Percentiles rank a stretch among this genome's conserved stretches.
Evolutionary conservation across 2,888 invertebrate species (phyloP).

Genomic region (Phengaris arion): DNA sequence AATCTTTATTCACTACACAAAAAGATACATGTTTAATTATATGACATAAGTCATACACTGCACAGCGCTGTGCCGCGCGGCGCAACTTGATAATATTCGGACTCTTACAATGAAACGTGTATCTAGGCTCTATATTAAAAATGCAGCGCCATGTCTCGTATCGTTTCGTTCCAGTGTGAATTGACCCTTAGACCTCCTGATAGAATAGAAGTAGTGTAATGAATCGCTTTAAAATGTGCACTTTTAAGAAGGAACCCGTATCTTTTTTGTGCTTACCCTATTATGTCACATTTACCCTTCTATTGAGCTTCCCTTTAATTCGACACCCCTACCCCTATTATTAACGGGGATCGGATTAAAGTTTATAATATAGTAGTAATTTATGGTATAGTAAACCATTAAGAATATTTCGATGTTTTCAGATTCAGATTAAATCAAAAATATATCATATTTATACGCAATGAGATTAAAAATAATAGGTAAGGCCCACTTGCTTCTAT

Average conservation of each 20-base stretch:
- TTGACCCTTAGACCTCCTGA: neutral
- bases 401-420: neutral
- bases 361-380: neutral
- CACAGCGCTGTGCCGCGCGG: neutral
- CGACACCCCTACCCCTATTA: slow-evolving; percentile 11
- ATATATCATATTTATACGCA: too few relatives aligned
- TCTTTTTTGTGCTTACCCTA: slow-evolving; percentile 12
- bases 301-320: neutral
- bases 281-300: slow-evolving; percentile 15
- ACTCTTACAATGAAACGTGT: too few relatives aligned
- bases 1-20: too few relatives aligned
- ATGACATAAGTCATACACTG: too few relatives aligned
- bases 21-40: too few relatives aligned
- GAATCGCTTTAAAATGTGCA: neutral
- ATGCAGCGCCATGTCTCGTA: too few relatives aligned
- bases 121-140: too few relatives aligned
- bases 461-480: too few relatives aligned
- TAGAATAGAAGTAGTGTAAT: neutral
- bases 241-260: slow-evolving; percentile 13
- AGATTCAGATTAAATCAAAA: too few relatives aligned
- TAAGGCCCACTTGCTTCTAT: too few relatives aligned
- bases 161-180: too few relatives aligned
- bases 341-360: neutral
- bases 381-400: neutral
- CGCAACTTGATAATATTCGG: neutral